Evolutionary conservation across 2,888 invertebrate genomes (phyloP).

Genomic region (Corythucha ciliata): DNA sequence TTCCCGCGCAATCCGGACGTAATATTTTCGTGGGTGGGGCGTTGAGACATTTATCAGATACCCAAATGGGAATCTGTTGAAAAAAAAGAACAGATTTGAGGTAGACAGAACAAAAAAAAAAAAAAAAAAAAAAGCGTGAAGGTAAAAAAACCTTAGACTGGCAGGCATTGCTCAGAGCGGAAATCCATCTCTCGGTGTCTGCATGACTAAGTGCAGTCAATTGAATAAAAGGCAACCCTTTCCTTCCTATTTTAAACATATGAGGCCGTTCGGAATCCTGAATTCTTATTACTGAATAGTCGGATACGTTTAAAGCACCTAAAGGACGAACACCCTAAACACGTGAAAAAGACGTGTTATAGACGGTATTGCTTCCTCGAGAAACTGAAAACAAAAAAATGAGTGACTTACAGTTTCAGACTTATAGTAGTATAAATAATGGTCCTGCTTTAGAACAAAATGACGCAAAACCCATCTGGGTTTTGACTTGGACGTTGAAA

Average conservation of each 20-base stretch:
- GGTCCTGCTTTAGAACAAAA: conserved; percentile 84
- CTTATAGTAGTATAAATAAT: conserved; percentile 92
- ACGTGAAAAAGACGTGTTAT: not conserved
- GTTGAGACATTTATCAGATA: conserved; percentile 69
- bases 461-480: conserved; percentile 71
- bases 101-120: not conserved
- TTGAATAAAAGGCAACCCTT: conserved; percentile 61
- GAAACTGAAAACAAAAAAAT: too few relatives aligned
- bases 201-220: conserved; percentile 59
- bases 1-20: conserved; percentile 87
- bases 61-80: conserved; percentile 54
- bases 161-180: conserved; percentile 32
- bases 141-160: conserved; percentile 31
- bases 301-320: conserved; percentile 77
- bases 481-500: conserved; percentile 35
- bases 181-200: conserved; percentile 36
- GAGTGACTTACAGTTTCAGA: conserved; percentile 64
- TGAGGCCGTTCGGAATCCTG: conserved; percentile 59
- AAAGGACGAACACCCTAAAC: conserved; percentile 81
- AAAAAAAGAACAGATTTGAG: conserved; percentile 19
- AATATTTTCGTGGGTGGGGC: conserved; percentile 69
- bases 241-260: conserved; percentile 55
- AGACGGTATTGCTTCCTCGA: not conserved
- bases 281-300: conserved; percentile 60
- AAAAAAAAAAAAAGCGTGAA: not conserved